Evolutionary conservation across 2,113 vertebrate species (phyloP).

Genomic region (Donacobius atricapilla): DNA sequence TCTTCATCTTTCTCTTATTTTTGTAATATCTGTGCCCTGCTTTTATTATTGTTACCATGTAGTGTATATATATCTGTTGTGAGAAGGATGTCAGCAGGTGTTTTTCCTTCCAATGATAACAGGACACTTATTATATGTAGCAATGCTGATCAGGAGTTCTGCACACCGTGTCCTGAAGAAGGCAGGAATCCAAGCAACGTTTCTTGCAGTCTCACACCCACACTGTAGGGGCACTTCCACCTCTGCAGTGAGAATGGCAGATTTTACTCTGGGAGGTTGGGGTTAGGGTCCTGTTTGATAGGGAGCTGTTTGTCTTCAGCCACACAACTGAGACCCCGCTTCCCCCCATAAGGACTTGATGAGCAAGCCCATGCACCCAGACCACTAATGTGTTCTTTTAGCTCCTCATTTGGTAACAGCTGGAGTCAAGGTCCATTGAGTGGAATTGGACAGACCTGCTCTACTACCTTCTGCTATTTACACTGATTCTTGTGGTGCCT

Average conservation of each 20-base stretch:
- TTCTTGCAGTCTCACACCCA: not conserved
- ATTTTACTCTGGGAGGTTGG: not conserved
- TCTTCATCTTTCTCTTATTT: not conserved
- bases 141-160: not conserved
- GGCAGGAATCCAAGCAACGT: not conserved
- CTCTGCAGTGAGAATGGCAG: not conserved
- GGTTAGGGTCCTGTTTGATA: not conserved
- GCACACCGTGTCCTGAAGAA: not conserved
- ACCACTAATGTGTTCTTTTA: not conserved
- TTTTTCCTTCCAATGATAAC: not conserved
- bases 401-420: not conserved
- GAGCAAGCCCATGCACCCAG: not conserved
- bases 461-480: not conserved
- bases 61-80: not conserved
- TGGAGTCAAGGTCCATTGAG: not conserved
- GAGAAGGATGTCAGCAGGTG: not conserved
- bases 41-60: fast-evolving
- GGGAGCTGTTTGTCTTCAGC: not conserved
- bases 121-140: not conserved
- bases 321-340: not conserved
- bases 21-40: not conserved
- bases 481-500: not conserved
- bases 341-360: not conserved
- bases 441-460: not conserved
- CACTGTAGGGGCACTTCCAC: not conserved